Conservation (phyloP, 2,113 vertebrate genomes). For the Orientallactaga bullata region DNA sequence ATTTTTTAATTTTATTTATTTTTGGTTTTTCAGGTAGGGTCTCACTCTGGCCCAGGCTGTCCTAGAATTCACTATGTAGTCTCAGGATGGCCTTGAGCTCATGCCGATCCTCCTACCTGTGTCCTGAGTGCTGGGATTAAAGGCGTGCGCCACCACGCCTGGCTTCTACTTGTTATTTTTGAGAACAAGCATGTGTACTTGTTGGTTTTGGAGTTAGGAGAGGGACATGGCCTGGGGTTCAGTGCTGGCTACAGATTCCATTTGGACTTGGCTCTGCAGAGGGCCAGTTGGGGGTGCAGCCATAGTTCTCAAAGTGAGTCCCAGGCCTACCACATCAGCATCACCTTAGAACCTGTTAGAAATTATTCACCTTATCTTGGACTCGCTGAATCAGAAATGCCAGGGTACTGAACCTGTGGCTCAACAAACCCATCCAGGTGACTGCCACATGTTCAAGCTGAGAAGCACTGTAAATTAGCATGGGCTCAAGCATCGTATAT, state of each 20-base stretch:
- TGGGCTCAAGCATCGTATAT: background rate
- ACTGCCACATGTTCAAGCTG: background rate
- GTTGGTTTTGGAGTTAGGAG: background rate
- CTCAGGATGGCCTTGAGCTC: too few relatives aligned
- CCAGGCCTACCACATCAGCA: too few relatives aligned
- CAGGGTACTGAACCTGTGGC: background rate
- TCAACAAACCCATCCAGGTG: background rate
- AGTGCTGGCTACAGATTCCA: background rate
- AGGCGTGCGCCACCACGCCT: too few relatives aligned
- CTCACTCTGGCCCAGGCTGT: too few relatives aligned
- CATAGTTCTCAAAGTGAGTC: background rate
- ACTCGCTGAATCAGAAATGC: background rate
- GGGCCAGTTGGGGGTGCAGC: background rate
- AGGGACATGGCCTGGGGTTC: fast-evolving
- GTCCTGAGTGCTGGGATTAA: too few relatives aligned
- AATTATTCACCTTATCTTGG: background rate
- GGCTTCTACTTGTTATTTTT: too few relatives aligned
- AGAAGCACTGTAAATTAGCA: too few relatives aligned
- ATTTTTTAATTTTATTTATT: too few relatives aligned
- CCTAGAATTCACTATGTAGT: too few relatives aligned
- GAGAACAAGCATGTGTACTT: background rate
- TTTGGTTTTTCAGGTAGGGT: too few relatives aligned
- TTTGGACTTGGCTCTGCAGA: background rate
- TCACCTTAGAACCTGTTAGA: background rate
- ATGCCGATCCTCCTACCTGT: too few relatives aligned